Conservation (phyloP, 53 echinoderm and acorn worm species). For the Echinometra lucunter region DNA sequence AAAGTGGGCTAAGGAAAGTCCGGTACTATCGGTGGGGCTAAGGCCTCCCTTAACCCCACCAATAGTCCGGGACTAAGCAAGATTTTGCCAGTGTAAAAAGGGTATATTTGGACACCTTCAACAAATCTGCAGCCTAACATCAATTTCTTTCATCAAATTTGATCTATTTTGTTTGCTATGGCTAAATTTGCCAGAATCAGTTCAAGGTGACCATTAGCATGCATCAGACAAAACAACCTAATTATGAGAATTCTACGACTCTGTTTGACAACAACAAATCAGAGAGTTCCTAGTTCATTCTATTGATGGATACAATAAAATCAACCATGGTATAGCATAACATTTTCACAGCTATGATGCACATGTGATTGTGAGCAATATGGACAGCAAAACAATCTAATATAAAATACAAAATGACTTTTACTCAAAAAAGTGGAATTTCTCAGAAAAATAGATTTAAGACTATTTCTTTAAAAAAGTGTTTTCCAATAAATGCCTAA, state of each 20-base stretch:
- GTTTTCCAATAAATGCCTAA: not conserved
- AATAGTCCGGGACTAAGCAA: too few species aligned
- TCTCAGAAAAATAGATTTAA: not conserved
- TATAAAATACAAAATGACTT: not conserved
- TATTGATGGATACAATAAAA: constrained; percentile 1
- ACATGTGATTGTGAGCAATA: not conserved
- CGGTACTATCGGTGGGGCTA: too few species aligned
- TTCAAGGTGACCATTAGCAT: not conserved
- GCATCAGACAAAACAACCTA: constrained; percentile 20
- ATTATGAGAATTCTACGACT: constrained; percentile 2
- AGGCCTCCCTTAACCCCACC: too few species aligned
- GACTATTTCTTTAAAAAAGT: not conserved
- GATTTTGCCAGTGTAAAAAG: too few species aligned
- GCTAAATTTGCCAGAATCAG: not conserved
- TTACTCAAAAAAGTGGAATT: too few species aligned
- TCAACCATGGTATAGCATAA: not conserved
- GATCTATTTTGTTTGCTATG: not conserved
- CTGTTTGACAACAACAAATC: constrained; percentile 11
- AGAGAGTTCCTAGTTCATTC: not conserved
- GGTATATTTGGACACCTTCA: not conserved
- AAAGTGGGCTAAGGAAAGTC: too few species aligned
- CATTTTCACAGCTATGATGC: not conserved
- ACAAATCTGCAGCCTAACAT: not conserved
- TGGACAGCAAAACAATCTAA: not conserved
- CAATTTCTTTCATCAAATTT: not conserved